phyloP scores from a whole-genome alignment of 2,113 vertebrate genomes.

The Mirounga angustirostris region DNA sequence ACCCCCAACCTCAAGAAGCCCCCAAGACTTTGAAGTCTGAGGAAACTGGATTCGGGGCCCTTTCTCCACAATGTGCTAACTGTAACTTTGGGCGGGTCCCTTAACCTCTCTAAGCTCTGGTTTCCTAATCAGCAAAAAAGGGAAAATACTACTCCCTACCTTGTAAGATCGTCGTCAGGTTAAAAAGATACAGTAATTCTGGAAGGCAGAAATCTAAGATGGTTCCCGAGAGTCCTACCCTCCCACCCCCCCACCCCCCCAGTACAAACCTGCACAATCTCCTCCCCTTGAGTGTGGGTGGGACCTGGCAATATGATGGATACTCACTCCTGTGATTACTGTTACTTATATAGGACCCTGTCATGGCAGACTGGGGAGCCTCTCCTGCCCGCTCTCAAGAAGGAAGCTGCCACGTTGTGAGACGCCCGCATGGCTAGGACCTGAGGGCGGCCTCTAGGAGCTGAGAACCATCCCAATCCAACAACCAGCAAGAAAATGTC shows the following conservation, averaged over 20 bases:
- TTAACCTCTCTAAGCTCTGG: neutral
- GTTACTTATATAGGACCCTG: neutral
- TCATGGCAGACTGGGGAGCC: neutral
- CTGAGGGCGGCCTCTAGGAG: accelerated
- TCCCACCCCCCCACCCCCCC: neutral
- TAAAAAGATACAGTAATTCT: neutral
- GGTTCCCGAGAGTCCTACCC: neutral
- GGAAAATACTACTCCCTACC: neutral
- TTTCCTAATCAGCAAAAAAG: constrained; percentile 10
- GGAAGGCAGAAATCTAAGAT: neutral
- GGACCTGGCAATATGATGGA: neutral
- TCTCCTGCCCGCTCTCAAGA: neutral
- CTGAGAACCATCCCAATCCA: neutral
- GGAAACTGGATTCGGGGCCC: neutral
- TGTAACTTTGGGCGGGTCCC: neutral
- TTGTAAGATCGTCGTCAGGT: neutral
- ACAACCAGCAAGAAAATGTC: neutral
- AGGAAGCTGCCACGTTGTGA: neutral
- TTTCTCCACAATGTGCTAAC: neutral
- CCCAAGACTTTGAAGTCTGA: neutral
- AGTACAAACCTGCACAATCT: neutral
- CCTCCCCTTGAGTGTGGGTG: neutral
- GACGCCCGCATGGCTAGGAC: neutral
- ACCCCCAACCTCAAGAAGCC: neutral
- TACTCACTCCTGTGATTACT: neutral